Percentiles rank a stretch among this genome's conserved stretches.
Evolutionary conservation across 2,797 vertebrate species (phyloP).

Genomic region (Cuniculus paca): DNA sequence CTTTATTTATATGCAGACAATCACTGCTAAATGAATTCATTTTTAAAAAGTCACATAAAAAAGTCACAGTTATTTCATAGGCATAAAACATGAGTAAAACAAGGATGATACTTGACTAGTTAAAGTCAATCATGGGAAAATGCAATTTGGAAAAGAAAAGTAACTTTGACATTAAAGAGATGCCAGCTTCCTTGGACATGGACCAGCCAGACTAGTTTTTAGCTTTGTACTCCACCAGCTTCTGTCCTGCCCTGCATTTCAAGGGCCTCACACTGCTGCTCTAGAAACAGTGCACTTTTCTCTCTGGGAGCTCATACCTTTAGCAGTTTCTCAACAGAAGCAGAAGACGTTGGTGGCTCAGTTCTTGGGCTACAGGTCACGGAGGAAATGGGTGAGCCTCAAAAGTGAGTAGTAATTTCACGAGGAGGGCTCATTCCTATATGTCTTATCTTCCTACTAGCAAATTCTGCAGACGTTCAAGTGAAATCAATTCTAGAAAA

Average conservation of each 20-base stretch:
- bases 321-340: background rate
- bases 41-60: background rate
- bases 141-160: slow-evolving; percentile 1
- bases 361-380: background rate
- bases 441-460: background rate
- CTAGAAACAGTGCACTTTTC: background rate
- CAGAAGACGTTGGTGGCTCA: background rate
- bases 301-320: background rate
- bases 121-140: background rate
- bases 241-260: background rate
- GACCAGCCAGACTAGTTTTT: background rate
- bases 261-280: background rate
- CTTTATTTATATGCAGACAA: background rate
- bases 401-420: background rate
- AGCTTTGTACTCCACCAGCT: background rate
- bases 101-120: background rate
- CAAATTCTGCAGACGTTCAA: background rate
- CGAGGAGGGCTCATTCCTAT: background rate
- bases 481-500: background rate
- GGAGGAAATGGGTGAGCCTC: background rate
- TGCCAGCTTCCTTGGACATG: background rate
- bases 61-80: background rate
- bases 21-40: slow-evolving; percentile 4
- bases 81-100: background rate
- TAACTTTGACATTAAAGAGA: background rate